Conservation (phyloP, 2,888 invertebrate genomes). For the Chloromyia formosa region DNA sequence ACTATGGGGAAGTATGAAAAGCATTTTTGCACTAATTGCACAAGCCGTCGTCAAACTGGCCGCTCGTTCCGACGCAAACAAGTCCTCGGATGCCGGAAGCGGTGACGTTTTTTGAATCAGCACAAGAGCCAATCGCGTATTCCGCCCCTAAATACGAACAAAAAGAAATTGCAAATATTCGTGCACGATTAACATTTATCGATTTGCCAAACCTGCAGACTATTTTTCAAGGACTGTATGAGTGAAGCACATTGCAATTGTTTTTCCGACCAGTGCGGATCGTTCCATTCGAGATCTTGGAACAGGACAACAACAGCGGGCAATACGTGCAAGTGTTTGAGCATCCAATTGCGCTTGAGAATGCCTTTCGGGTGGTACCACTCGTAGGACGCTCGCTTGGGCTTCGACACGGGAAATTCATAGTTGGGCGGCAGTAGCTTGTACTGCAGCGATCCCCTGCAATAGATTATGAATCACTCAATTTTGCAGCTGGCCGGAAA, state of each 20-base stretch:
- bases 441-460: constrained; percentile 81
- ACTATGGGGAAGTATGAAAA: constrained; percentile 91
- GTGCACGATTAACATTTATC: background rate
- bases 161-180: constrained; percentile 1
- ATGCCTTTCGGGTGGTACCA: constrained; percentile 96
- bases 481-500: background rate
- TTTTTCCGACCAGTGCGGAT: constrained; percentile 92
- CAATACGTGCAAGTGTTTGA: constrained; percentile 87
- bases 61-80: constrained; percentile 87
- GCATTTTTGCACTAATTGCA: constrained; percentile 88
- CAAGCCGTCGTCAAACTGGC: constrained; percentile 90
- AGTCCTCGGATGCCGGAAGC: constrained; percentile 81
- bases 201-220: constrained; percentile 55
- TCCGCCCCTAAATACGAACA: constrained; percentile 58
- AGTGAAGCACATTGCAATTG: constrained; percentile 92
- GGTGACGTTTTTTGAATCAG: constrained; percentile 87
- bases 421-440: constrained; percentile 82
- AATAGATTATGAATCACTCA: background rate
- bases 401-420: constrained; percentile 87
- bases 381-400: constrained; percentile 89
- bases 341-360: constrained; percentile 93
- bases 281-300: constrained; percentile 98
- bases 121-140: constrained; percentile 84
- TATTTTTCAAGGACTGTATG: constrained; percentile 79
- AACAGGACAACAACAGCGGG: constrained; percentile 95